Conservation (phyloP, 2,888 invertebrate species). For the Hirtodrosophila confusa region DNA sequence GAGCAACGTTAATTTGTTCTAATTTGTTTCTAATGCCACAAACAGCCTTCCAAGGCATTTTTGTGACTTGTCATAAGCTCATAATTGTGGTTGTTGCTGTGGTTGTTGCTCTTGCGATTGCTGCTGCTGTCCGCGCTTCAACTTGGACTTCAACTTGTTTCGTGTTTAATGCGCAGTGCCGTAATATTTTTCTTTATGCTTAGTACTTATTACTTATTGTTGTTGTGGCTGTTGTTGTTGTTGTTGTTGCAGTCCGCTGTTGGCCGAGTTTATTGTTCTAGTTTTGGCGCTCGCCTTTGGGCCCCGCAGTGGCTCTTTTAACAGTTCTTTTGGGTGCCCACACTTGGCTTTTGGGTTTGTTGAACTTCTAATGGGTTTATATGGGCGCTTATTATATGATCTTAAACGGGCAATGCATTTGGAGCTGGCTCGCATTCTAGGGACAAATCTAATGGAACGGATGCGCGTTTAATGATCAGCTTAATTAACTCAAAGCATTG, state of each 20-base stretch:
- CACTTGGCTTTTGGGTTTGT: constrained; percentile 54
- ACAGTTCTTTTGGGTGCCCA: constrained; percentile 61
- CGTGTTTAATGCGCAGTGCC: constrained; percentile 68
- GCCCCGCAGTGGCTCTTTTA: constrained; percentile 36
- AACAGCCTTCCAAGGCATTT: constrained; percentile 26
- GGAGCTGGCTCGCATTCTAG: neutral
- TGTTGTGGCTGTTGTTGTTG: constrained; percentile 11
- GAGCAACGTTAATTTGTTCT: constrained; percentile 45
- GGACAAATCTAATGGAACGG: constrained; percentile 13
- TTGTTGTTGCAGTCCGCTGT: constrained; percentile 21
- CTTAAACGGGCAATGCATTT: constrained; percentile 55
- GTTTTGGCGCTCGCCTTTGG: constrained; percentile 37
- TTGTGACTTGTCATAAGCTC: constrained; percentile 56
- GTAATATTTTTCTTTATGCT: constrained; percentile 67
- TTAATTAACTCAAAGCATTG: constrained; percentile 15
- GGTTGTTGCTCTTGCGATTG: neutral
- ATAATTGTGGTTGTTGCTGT: constrained; percentile 12
- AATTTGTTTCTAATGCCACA: constrained; percentile 50
- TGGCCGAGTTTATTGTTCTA: constrained; percentile 74
- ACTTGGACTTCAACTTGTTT: constrained; percentile 26
- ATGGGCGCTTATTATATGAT: constrained; percentile 60
- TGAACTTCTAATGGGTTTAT: constrained; percentile 74
- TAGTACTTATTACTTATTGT: constrained; percentile 52
- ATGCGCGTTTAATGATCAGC: constrained; percentile 27
- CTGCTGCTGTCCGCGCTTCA: constrained; percentile 10